Base-by-base conservation (phyloP, 2,888 invertebrate species). In the Ichneumon xanthorius region DNA sequence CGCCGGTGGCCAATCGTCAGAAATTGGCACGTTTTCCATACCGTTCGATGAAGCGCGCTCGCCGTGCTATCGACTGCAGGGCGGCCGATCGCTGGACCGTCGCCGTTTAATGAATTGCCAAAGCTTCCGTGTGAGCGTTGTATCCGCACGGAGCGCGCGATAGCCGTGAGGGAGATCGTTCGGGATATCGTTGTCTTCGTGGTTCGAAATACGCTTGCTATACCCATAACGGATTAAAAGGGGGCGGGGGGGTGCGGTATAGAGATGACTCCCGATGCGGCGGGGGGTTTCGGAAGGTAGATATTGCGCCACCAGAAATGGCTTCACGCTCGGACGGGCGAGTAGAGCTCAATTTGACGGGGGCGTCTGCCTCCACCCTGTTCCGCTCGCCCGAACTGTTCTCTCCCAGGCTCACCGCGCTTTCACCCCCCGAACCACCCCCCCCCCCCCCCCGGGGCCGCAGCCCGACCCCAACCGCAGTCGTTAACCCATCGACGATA, bases 291-390 rank as follows among this genome's bases (percentile, higher is more conserved):
- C 40, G 45, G 61, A 33, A 72, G 75, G 67, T 68, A 73, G 78
- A 83, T 83, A 78, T 83, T 72, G 73, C 79, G 48, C 40, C 58
- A 73, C 61, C 72, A 83, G 83, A 79, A 83, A 83, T 83, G 72
- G 83, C 48, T 79, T 79, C 68, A 75, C 79, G 83, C 83, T 80
- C 75, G 70, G 37, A 45, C 50, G 83, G 68, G 70, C 70, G 48
- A 73, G 73, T 75, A 61, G 70, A 73, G 72, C 75, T 80, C 79
- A 79, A 83, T 80, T 80, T 83, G 83, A 83, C 79, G 70, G 68
- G 73, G 50, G 50, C 75, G 61, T 81, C 80, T 70, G 68, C 61
- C 75, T 45, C 75, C 45, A 58, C 40, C 67, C 55, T 50, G 73
- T 9, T 50, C 33, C 33, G 63, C 30, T 53, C 45, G 14, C 45